Evolutionary conservation across 2,888 invertebrate genomes (phyloP).

Genomic region (Magallana nippona): DNA sequence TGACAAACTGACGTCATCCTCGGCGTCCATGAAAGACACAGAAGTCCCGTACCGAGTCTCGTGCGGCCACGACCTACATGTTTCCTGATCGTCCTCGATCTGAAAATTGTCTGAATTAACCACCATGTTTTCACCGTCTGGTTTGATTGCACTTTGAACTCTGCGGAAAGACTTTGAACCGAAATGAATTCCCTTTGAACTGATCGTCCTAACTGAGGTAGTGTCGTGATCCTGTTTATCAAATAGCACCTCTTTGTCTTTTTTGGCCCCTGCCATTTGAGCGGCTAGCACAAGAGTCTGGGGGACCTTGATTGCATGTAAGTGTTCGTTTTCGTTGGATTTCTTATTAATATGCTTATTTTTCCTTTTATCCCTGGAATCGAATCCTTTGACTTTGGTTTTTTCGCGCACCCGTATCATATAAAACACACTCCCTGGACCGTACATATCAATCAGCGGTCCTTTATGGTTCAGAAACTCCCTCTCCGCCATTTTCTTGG

Average conservation of each 20-base stretch:
- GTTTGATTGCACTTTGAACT: constrained; percentile 60
- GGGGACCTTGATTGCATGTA: constrained; percentile 59
- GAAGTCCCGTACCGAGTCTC: constrained; percentile 21
- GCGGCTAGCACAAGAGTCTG: constrained; percentile 61
- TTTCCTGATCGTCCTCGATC: constrained; percentile 41
- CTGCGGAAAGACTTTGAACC: constrained; percentile 55
- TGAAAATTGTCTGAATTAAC: constrained; percentile 37
- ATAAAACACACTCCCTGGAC: constrained; percentile 78
- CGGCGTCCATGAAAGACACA: constrained; percentile 51
- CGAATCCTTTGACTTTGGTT: constrained; percentile 53
- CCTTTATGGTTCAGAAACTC: constrained; percentile 73
- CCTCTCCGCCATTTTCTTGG: constrained; percentile 68
- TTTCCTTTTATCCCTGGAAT: constrained; percentile 45
- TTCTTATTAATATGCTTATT: constrained; percentile 39
- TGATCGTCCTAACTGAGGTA: constrained; percentile 33
- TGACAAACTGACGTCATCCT: constrained; percentile 67
- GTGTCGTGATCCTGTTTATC: constrained; percentile 49
- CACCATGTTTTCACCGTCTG: constrained; percentile 32
- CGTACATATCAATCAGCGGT: constrained; percentile 74
- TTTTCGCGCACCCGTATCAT: constrained; percentile 70
- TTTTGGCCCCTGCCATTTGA: constrained; percentile 59
- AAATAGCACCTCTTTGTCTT: constrained; percentile 52
- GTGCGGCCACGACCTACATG: constrained; percentile 47
- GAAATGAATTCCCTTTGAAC: constrained; percentile 31
- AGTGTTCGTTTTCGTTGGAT: constrained; percentile 51